Evolutionary conservation across 2,113 vertebrate species (phyloP).

Genomic region (Xiphias gladius): DNA sequence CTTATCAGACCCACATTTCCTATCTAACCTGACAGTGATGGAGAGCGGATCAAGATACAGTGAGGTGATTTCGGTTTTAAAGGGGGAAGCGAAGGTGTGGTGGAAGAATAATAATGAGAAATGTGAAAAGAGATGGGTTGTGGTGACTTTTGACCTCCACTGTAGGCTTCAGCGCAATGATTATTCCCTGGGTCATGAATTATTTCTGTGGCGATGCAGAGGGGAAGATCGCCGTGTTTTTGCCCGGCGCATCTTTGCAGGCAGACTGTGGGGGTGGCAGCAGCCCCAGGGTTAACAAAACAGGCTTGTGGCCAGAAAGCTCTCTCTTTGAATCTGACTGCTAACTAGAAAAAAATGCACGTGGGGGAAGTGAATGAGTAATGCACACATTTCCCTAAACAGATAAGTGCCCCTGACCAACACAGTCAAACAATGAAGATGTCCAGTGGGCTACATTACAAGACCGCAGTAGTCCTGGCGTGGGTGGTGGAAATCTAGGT

Average conservation of each 20-base stretch:
- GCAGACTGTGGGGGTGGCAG: constrained; percentile 19
- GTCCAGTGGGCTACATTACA: constrained; percentile 8
- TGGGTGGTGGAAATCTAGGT: constrained; percentile 54
- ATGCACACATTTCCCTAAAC: constrained; percentile 16
- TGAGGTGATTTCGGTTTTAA: constrained; percentile 19
- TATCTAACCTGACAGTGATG: constrained; percentile 40
- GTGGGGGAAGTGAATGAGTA: background rate
- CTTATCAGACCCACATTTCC: constrained; percentile 52
- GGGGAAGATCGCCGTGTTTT: background rate
- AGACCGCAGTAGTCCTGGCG: background rate
- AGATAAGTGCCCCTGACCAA: constrained; percentile 15
- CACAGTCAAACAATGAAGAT: background rate
- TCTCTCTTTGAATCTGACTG: constrained; percentile 23
- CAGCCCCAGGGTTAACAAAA: constrained; percentile 33
- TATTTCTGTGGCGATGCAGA: constrained; percentile 50
- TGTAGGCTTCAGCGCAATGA: constrained; percentile 28
- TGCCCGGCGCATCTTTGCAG: constrained; percentile 29
- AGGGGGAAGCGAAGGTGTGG: constrained; percentile 9
- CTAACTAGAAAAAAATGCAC: constrained; percentile 21
- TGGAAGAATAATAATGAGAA: constrained; percentile 38
- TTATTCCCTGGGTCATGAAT: constrained; percentile 58
- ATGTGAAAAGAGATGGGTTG: constrained; percentile 62
- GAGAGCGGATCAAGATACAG: constrained; percentile 30
- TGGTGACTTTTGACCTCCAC: constrained; percentile 68
- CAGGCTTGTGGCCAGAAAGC: constrained; percentile 34